Evolutionary conservation across 2,797 vertebrate genomes (phyloP), one percentile per base, ranked within the genome.

Genomic region (Furcifer pardalis): DNA sequence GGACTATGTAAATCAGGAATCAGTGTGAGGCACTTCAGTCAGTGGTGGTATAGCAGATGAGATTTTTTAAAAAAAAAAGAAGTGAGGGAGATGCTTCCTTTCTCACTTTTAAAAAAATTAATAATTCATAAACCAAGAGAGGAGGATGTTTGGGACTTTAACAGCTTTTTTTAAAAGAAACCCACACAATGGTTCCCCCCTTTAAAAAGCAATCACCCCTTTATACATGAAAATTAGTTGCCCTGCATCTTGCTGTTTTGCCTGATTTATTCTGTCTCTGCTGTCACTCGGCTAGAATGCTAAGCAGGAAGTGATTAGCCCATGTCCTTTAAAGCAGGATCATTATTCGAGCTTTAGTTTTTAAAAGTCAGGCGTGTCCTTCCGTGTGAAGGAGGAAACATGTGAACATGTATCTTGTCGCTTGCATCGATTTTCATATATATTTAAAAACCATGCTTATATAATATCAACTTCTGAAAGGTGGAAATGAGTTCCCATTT

Each of bases 211-310:
- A 97, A 97, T 98, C 97, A 97, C 96, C 95, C 93, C 94, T 94
- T 95, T 97, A 97, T 97, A 97, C 97, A 97, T 97, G 96, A 97
- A 97, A 98, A 98, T 98, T 97, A 97, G 97, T 96, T 95, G 96
- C 95, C 95, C 96, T 95, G 96, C 96, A 96, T 96, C 97, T 97
- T 94, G 96, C 97, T 89, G 97, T 96, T 97, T 82, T 96, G 96
- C 95, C 97, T 98, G 97, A 97, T 98, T 97, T 98, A 97, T 96
- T 96, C 97, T 94, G 84, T 92, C 79, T 94, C 85, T 69, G 79
- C 91, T 84, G 84, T 94, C 95, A 96, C 88, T 94, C 96, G 96
- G 95, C 94, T 93, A 87, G 96, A 97, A 97, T 97, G 96, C 94
- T 96, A 97, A 97, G 92, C 81, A 92, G 93, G 90, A 89, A 95